Base-by-base conservation (phyloP, 2,888 invertebrate species). In the Tyria jacobaeae region DNA sequence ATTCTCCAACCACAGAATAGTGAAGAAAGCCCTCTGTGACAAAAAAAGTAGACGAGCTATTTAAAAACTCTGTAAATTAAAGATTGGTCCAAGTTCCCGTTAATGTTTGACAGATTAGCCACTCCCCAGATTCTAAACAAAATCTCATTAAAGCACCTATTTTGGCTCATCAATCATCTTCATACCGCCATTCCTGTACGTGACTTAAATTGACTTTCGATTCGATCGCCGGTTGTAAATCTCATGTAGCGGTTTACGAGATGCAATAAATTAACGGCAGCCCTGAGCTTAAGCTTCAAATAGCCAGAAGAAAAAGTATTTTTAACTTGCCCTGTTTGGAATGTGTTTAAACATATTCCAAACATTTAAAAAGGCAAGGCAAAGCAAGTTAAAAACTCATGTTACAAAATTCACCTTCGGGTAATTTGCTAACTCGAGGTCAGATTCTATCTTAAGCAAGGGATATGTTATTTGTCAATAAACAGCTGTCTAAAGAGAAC, bases 201-300 rank as follows among this genome's bases (percentile, higher is more conserved):
- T 59, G 25, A 59, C 59, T 58, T 64, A 65, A 73, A 73, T 73
- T 64, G 68, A 73, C n/a, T 73, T 68, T 63, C 52, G 44, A 39
- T 57, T 69, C 71, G 68, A 73, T 75, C 55, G 64, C 55, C 73
- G 62, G 56, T 57, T 50, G 48, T 73, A 66, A 75, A 68, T 75
- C 64, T 65, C 56, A 31, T 52, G 59, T 39, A 56, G 44, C 62
- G 64, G 47, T 62, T 73, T 70, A 68, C 47, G 66, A 68, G 64
- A 49, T 14, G 52, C 51, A 35, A 54, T 64, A 60, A 44, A 66
- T 70, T 66, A 64, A 68, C 72, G 53, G 50, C 54, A 55, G 52
- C 21, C 39, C 15, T 56, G 39, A 17, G 35, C 39, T 60, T 39
- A 59, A 60, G 51, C 34, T 50, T 27, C 52, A 49, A 25, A 21